Conservation (phyloP, 2,797 vertebrate genomes). For the Eupleurogrammus muticus region DNA sequence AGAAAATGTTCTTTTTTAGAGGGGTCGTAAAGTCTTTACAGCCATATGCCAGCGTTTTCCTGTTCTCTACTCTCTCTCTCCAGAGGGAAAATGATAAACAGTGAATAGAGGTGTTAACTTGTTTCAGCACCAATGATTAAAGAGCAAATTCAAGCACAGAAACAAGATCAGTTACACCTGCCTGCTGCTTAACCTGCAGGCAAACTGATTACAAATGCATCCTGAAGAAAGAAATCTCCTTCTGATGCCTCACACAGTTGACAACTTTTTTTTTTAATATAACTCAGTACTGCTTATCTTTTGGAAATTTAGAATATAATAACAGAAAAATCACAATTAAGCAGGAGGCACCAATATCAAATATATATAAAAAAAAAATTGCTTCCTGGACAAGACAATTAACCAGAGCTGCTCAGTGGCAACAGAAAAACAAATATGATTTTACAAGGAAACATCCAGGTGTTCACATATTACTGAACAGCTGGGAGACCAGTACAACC, state of each 20-base stretch:
- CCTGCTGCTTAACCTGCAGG: background rate
- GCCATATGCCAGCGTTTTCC: conserved; percentile 2
- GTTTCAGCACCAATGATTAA: background rate
- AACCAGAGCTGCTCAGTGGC: conserved; percentile 1
- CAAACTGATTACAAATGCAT: background rate
- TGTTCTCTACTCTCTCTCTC: background rate
- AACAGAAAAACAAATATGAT: background rate
- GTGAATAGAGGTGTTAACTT: background rate
- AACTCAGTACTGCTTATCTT: background rate
- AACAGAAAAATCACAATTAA: background rate
- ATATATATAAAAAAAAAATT: background rate
- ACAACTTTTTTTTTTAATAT: background rate
- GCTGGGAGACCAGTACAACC: background rate
- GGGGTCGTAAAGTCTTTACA: conserved; percentile 3
- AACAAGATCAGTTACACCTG: background rate
- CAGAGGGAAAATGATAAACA: conserved; percentile 3
- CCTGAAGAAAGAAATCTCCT: background rate
- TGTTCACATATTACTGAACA: background rate
- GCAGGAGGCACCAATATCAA: background rate
- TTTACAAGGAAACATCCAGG: background rate
- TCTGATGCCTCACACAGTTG: background rate
- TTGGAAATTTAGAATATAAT: background rate
- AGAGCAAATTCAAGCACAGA: background rate
- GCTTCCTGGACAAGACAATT: background rate
- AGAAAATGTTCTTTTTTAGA: conserved; percentile 13